phyloP scores from a whole-genome alignment of 1,140 invertebrate genomes.

The Hylaeus anthracinus region DNA sequence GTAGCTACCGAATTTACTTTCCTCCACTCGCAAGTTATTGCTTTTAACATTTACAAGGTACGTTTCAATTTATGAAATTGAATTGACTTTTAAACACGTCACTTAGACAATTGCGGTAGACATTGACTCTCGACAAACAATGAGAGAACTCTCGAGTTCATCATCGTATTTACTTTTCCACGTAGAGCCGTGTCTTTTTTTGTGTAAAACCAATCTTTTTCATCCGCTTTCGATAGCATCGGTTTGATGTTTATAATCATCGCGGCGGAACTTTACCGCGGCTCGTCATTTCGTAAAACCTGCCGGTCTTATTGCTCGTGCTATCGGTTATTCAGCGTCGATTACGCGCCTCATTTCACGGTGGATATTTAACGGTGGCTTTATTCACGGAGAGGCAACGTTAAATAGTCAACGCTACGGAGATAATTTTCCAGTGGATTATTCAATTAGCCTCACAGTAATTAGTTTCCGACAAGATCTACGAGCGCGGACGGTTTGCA shows the following conservation, averaged over 20 bases:
- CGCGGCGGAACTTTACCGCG: not conserved
- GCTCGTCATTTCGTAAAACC: not conserved
- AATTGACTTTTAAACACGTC: too few species aligned
- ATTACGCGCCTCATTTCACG: constrained; percentile 1
- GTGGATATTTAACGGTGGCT: not conserved
- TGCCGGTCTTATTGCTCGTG: not conserved
- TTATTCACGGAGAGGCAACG: not conserved
- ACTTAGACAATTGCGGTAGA: too few species aligned
- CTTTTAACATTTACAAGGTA: too few species aligned
- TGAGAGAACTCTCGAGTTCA: too few species aligned
- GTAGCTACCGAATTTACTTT: too few species aligned
- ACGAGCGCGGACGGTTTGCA: not conserved
- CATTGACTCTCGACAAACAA: too few species aligned
- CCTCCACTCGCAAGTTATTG: too few species aligned
- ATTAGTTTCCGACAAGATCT: not conserved
- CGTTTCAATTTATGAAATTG: too few species aligned
- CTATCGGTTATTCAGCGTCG: not conserved
- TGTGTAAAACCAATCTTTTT: too few species aligned
- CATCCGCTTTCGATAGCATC: not conserved
- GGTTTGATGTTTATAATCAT: not conserved
- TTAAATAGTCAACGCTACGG: not conserved
- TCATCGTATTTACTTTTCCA: too few species aligned
- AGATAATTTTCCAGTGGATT: not conserved
- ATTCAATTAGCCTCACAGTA: not conserved
- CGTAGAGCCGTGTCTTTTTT: too few species aligned